Percentiles rank a stretch among this genome's conserved stretches.
phyloP scores from a whole-genome alignment of 2,797 vertebrate species.

The Fringilla coelebs region DNA sequence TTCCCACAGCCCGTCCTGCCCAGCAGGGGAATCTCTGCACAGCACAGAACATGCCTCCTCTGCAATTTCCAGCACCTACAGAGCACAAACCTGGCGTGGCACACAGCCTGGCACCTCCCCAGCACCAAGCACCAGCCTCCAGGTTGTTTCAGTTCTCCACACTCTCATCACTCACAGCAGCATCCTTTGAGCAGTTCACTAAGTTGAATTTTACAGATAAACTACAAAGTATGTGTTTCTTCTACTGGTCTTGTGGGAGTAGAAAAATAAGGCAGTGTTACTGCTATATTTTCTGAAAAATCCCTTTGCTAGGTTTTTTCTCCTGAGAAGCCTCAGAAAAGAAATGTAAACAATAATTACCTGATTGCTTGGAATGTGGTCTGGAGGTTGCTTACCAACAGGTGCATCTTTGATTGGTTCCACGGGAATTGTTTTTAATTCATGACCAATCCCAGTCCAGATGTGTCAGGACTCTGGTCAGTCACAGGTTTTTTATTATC shows the following conservation, averaged over 20 bases:
- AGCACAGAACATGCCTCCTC: not conserved
- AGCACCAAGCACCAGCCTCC: not conserved
- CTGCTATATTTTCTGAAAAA: not conserved
- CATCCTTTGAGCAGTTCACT: not conserved
- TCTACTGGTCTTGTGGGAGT: not conserved
- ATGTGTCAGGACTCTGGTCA: accelerated
- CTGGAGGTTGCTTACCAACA: not conserved
- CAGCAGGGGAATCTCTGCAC: not conserved
- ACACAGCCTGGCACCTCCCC: not conserved
- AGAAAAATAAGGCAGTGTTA: not conserved
- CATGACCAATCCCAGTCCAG: not conserved
- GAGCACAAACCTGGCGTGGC: not conserved
- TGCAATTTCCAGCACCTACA: not conserved
- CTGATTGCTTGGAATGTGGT: not conserved
- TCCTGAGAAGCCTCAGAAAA: not conserved
- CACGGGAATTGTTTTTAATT: not conserved
- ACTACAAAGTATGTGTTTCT: not conserved
- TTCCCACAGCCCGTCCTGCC: not conserved
- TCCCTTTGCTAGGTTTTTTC: not conserved
- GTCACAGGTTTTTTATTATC: not conserved
- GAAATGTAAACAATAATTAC: not conserved
- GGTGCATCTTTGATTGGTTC: not conserved
- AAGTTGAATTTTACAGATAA: not conserved
- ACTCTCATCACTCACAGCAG: not conserved
- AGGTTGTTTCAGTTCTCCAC: not conserved